These are phyloP conservation scores for Eurytoma adleriae DNA, from an alignment of 2,888 invertebrate species.

Conservation along the genomic window DNA sequence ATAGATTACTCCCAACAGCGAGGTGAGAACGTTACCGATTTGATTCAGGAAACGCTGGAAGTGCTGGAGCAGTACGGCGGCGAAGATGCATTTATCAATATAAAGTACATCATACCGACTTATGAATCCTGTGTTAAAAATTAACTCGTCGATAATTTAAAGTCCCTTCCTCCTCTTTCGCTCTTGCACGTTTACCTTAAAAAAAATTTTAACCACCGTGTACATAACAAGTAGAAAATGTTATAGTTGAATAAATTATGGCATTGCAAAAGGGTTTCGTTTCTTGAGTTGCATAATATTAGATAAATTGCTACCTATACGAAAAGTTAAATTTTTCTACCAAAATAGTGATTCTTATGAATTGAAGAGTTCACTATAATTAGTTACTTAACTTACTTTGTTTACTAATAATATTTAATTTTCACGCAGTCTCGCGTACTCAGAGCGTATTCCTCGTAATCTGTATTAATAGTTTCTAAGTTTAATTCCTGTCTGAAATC, in stretches of 20 bases:
- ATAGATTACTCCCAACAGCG: slow-evolving; percentile 94
- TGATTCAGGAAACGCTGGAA: slow-evolving; percentile 95
- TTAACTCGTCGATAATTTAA: slow-evolving; percentile 71
- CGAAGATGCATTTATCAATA: slow-evolving; percentile 97
- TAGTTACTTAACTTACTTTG: no score
- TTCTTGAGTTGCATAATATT: background rate
- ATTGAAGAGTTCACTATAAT: no score
- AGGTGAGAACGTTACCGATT: slow-evolving; percentile 91
- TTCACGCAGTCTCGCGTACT: no score
- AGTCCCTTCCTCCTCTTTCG: background rate
- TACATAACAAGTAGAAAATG: slow-evolving; percentile 1
- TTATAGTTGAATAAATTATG: slow-evolving; percentile 13
- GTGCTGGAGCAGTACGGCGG: slow-evolving; percentile 94
- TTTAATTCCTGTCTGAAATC: no score
- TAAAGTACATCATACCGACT: slow-evolving; percentile 98
- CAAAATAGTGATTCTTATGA: no score
- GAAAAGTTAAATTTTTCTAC: no score
- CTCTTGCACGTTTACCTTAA: background rate
- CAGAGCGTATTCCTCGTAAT: no score
- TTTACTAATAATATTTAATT: no score
- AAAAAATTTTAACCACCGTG: background rate
- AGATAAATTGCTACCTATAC: no score
- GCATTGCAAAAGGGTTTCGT: background rate
- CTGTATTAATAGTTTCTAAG: no score
- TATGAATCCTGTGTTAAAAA: slow-evolving; percentile 95